Evolutionary conservation across 1,140 invertebrate species (phyloP).

Genomic region (Brachionus angularis): DNA sequence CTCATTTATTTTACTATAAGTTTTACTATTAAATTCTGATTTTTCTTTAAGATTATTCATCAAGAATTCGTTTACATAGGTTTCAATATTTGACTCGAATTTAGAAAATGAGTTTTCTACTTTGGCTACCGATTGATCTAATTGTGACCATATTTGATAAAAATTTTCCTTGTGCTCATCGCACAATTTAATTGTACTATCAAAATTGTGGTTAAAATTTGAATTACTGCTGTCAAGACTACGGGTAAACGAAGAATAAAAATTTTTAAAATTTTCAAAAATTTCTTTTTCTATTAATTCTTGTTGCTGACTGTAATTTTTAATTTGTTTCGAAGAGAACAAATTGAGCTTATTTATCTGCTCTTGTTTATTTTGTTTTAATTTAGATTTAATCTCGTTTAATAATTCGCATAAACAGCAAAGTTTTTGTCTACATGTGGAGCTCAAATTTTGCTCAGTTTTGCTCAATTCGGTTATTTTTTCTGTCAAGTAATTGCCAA

Average conservation of each 20-base stretch:
- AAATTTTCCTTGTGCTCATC: conserved; percentile 12
- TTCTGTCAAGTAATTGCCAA: neutral
- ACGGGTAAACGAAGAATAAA: too few relatives aligned
- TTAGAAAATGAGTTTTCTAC: neutral
- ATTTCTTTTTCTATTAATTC: conserved; percentile 17
- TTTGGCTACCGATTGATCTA: neutral
- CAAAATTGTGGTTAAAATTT: neutral
- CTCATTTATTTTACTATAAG: too few relatives aligned
- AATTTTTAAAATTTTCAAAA: neutral
- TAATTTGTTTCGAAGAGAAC: neutral
- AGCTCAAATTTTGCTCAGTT: conserved; percentile 5
- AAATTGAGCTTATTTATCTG: neutral
- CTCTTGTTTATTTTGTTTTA: neutral
- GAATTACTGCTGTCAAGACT: neutral
- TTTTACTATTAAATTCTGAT: too few relatives aligned
- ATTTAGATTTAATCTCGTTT: neutral
- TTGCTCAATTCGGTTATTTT: neutral
- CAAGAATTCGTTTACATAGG: too few relatives aligned
- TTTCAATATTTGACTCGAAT: conserved; percentile 9
- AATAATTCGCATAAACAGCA: neutral
- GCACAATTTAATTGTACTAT: neutral
- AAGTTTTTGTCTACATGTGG: conserved; percentile 1
- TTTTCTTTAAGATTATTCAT: too few relatives aligned
- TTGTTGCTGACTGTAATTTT: neutral
- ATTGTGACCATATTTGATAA: neutral